phyloP scores from a whole-genome alignment of 2,888 invertebrate species.

The Conomelus anceps region DNA sequence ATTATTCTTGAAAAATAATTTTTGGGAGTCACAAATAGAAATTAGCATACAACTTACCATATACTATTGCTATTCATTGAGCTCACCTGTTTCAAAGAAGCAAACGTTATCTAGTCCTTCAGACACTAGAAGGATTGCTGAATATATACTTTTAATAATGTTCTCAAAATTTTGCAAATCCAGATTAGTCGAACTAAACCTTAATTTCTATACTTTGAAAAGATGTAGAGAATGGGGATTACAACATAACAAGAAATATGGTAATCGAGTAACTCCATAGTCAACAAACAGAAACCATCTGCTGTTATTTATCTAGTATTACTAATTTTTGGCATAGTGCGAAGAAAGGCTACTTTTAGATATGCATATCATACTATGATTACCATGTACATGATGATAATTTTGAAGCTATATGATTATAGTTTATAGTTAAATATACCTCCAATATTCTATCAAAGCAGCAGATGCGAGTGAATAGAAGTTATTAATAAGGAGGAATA shows the following conservation, averaged over 20 bases:
- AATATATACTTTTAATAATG: too few species aligned
- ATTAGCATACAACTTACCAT: too few species aligned
- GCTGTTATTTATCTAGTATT: background rate
- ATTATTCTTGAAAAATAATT: too few species aligned
- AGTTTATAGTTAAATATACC: background rate
- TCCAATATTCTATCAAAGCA: background rate
- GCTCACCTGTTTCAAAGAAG: background rate
- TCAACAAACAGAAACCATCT: too few species aligned
- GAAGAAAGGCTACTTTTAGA: background rate
- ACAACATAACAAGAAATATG: background rate
- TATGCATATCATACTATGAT: background rate
- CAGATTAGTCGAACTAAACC: too few species aligned
- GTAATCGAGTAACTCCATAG: too few species aligned
- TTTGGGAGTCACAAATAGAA: too few species aligned
- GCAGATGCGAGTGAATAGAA: background rate
- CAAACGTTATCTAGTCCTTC: background rate
- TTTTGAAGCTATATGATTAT: background rate
- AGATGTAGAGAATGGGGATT: background rate
- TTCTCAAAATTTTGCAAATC: background rate
- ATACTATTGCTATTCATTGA: too few species aligned
- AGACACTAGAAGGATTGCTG: too few species aligned
- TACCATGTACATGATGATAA: background rate
- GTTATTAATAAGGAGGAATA: background rate
- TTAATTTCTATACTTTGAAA: background rate
- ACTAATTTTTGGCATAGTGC: background rate